Evolutionary conservation across 1,140 invertebrate species (phyloP), one percentile per base, ranked within the genome.

Genomic region (Sminthurinus signatus): DNA sequence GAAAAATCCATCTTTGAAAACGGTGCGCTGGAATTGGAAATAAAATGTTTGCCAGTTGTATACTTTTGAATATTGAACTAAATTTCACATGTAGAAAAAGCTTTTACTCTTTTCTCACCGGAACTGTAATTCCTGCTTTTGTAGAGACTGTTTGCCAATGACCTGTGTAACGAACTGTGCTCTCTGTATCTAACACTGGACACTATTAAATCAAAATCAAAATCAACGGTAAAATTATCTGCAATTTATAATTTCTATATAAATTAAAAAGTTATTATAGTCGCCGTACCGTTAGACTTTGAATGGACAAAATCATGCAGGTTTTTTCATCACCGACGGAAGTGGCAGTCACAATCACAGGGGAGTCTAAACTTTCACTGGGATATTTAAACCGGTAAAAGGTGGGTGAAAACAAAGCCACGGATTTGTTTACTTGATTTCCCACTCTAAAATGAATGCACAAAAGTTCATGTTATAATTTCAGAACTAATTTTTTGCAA

Each of bases 331-430:
- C 29, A n/a, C n/a, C n/a, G n/a, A n/a, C n/a, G 0, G 66, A 68
- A 1, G 12, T 4, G 1, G 63, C 57, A 32, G 43, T 39, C 1
- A 68, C 28, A 15, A 63, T 3, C 39, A 63, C 55, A 8, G 55
- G 54, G 2, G 36, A 12, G 36, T 56, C 31, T n/a, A 10, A 5
- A 2, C 32, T 23, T 2, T 8, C 42, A 1, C 73, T 60, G 19
- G 82, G 75, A 66, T 81, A 80, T 31, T 73, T 71, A 71, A 79
- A 81, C 65, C 78, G 78, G 74, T 78, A 84, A 74, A 80, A 84
- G 27, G 75, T 73, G 36, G 80, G 80, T 60, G 77, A 75, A n/a
- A 8, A 42, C 29, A 56, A 21, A 21, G 54, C n/a, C n/a, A 56
- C 54, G 5, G 44, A n/a, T n/a, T 46, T 46, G 44, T 10, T 19